Conservation (phyloP, 2,113 vertebrate genomes). For the Rhinogobius similis region DNA sequence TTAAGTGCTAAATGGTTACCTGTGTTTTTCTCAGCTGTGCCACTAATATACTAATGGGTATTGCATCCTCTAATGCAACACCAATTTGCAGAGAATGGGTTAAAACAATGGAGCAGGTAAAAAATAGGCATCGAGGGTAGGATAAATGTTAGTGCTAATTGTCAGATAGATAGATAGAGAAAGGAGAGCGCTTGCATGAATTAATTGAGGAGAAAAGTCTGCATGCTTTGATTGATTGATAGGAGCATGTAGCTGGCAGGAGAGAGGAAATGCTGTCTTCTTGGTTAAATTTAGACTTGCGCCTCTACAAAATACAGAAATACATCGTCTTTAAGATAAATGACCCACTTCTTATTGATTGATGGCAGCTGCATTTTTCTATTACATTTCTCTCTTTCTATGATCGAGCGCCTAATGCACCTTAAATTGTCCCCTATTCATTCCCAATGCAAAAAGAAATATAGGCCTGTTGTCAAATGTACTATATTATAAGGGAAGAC, state of each 20-base stretch:
- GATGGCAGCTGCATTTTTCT: not conserved
- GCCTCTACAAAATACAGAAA: not conserved
- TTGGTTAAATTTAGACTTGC: not conserved
- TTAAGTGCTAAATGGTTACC: no score
- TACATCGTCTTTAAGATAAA: not conserved
- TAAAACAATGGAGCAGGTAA: no score
- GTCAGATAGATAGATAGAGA: no score
- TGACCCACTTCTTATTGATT: not conserved
- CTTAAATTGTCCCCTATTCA: not conserved
- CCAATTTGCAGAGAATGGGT: no score
- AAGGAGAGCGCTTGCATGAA: not conserved
- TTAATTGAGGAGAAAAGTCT: no score
- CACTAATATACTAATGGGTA: no score
- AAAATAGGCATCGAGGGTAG: no score
- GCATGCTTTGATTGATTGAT: not conserved
- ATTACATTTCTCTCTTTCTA: slow-evolving; percentile 1
- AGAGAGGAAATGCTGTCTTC: not conserved
- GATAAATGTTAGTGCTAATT: no score
- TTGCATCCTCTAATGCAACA: no score
- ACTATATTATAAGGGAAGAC: not conserved
- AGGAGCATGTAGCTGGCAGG: not conserved
- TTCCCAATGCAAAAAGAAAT: not conserved
- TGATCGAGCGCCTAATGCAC: slow-evolving; percentile 5
- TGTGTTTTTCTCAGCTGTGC: no score
- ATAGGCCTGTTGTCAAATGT: not conserved